A percentile compares a stretch with the other conserved stretches of the same genome.
phyloP scores from a whole-genome alignment of 2,888 invertebrate genomes.

The Brachynemurus nebulosus region DNA sequence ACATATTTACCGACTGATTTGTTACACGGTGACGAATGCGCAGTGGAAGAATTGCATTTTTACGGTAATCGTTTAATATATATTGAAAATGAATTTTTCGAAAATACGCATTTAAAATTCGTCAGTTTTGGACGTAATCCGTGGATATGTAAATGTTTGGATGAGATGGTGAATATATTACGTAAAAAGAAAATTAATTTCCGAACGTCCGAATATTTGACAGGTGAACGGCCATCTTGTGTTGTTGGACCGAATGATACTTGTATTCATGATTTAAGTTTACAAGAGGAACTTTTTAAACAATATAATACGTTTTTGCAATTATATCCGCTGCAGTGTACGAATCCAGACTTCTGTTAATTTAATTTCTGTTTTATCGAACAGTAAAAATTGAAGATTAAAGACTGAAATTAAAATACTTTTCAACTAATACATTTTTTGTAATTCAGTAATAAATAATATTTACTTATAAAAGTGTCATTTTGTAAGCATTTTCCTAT shows the following conservation, averaged over 20 bases:
- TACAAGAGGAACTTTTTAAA: background rate
- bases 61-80: background rate
- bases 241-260: conserved; percentile 16
- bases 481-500: too few relatives aligned
- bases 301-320: background rate
- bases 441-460: too few relatives aligned
- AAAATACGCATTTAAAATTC: background rate
- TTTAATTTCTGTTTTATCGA: too few relatives aligned
- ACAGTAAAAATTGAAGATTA: too few relatives aligned
- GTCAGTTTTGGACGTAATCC: conserved; percentile 3
- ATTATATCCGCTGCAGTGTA: background rate
- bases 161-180: background rate
- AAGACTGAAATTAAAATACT: too few relatives aligned
- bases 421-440: too few relatives aligned
- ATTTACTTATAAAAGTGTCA: too few relatives aligned
- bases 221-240: background rate
- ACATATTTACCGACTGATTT: background rate
- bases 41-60: background rate
- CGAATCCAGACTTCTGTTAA: too few relatives aligned
- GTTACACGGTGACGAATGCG: background rate
- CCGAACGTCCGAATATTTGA: background rate
- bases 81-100: background rate
- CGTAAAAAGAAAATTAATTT: background rate
- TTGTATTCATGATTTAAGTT: conserved; percentile 11
- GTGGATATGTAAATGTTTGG: background rate